Conservation (phyloP, 1,140 invertebrate genomes). For the Theocolax elegans region DNA sequence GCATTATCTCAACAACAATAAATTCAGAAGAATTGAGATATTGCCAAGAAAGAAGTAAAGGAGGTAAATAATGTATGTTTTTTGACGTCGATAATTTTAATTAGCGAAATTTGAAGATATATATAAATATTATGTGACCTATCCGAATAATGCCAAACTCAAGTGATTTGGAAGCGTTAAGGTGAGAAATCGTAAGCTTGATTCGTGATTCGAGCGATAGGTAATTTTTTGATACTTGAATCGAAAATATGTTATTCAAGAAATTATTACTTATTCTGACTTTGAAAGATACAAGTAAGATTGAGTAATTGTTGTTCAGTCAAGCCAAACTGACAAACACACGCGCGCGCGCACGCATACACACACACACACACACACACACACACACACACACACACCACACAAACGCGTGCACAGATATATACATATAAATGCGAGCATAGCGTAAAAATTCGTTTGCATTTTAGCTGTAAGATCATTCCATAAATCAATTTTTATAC, state of each 20-base stretch:
- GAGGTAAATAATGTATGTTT: constrained; percentile 11
- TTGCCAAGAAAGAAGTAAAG: neutral
- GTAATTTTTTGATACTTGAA: constrained; percentile 16
- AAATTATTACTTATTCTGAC: constrained; percentile 3
- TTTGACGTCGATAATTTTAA: constrained; percentile 29
- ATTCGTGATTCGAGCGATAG: neutral
- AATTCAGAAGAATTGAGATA: constrained; percentile 16
- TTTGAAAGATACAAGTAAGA: constrained; percentile 23
- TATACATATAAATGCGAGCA: neutral
- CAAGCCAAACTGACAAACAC: constrained; percentile 18
- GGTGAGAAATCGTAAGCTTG: neutral
- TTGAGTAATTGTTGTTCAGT: constrained; percentile 26
- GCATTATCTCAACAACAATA: constrained; percentile 19
- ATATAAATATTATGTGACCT: neutral
- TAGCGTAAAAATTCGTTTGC: constrained; percentile 18
- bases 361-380: too few relatives aligned
- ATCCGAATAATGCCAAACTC: constrained; percentile 23
- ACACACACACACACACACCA: too few relatives aligned
- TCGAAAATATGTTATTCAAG: neutral
- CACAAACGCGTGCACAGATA: too few relatives aligned
- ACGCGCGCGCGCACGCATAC: neutral
- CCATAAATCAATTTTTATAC: constrained; percentile 40
- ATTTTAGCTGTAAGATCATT: constrained; percentile 39
- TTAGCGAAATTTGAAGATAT: constrained; percentile 8
- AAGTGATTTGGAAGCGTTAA: constrained; percentile 13